Evolutionary conservation across 2,113 vertebrate genomes (phyloP).

Genomic region (Notothenia coriiceps): DNA sequence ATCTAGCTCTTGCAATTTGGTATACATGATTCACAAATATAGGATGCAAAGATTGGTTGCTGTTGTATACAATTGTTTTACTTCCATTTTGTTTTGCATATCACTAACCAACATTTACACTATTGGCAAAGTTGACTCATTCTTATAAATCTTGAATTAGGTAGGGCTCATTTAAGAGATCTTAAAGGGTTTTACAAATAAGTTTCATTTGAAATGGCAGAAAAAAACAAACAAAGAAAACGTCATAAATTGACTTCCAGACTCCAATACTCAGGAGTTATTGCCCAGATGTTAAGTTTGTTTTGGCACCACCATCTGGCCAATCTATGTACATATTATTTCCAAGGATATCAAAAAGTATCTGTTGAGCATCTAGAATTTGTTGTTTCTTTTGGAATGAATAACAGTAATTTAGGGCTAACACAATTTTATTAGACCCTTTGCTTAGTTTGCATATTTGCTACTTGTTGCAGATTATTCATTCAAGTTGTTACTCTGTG

Average conservation of each 20-base stretch:
- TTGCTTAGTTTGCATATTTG: not conserved
- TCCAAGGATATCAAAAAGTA: not conserved
- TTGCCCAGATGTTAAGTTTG: not conserved
- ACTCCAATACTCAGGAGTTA: not conserved
- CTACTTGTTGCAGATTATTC: not conserved
- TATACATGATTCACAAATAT: not conserved
- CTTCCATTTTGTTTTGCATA: not conserved
- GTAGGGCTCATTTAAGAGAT: not conserved
- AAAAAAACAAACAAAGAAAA: no score
- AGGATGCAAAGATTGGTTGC: not conserved
- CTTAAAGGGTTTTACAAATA: not conserved
- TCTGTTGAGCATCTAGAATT: not conserved
- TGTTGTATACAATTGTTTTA: not conserved
- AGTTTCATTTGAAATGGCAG: no score
- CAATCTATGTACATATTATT: not conserved
- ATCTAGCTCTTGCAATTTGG: not conserved
- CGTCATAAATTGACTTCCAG: no score
- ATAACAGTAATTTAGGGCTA: not conserved
- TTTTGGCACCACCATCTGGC: conserved; percentile 35
- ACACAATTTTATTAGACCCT: not conserved
- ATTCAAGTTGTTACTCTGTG: not conserved
- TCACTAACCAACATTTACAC: not conserved
- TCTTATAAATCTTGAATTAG: not conserved
- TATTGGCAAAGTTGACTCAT: not conserved
- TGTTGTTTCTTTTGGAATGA: not conserved